Evolutionary conservation across 2,797 vertebrate species (phyloP).

Genomic region (Arnoldichthys spilopterus): DNA sequence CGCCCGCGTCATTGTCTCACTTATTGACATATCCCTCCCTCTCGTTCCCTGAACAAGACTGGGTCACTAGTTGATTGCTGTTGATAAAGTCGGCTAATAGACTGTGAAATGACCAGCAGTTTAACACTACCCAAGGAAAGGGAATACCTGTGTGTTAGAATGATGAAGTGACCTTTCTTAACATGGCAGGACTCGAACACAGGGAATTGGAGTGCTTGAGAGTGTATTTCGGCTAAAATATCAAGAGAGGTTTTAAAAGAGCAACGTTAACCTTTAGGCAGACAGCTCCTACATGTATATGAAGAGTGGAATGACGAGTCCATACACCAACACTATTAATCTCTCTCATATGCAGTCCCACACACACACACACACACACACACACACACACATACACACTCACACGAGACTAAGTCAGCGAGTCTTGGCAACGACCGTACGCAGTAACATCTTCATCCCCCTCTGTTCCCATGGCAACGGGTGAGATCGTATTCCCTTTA

Average conservation of each 20-base stretch:
- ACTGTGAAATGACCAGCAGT: constrained; percentile 76
- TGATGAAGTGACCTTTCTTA: constrained; percentile 44
- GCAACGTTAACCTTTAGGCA: constrained; percentile 66
- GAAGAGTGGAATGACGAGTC: constrained; percentile 33
- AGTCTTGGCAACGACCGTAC: constrained; percentile 74
- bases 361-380: constrained; percentile 55
- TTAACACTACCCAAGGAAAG: constrained; percentile 65
- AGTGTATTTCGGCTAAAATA: constrained; percentile 38
- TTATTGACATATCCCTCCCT: constrained; percentile 72
- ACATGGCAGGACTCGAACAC: constrained; percentile 22
- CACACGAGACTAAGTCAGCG: constrained; percentile 56
- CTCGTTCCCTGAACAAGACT: constrained; percentile 66
- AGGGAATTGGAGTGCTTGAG: constrained; percentile 14
- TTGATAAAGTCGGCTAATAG: constrained; percentile 76
- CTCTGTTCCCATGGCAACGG: constrained; percentile 85
- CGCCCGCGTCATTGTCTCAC: constrained; percentile 71
- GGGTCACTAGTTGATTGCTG: constrained; percentile 71
- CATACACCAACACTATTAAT: constrained; percentile 41
- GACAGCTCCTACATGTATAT: constrained; percentile 64
- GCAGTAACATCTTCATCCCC: constrained; percentile 81
- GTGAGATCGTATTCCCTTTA: constrained; percentile 80
- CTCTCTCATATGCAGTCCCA: constrained; percentile 37
- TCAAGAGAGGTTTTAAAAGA: constrained; percentile 18
- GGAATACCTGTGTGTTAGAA: constrained; percentile 53
- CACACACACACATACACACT: constrained; percentile 22